Conservation (phyloP, 1,140 invertebrate species). For the Meloidogyne exigua region DNA sequence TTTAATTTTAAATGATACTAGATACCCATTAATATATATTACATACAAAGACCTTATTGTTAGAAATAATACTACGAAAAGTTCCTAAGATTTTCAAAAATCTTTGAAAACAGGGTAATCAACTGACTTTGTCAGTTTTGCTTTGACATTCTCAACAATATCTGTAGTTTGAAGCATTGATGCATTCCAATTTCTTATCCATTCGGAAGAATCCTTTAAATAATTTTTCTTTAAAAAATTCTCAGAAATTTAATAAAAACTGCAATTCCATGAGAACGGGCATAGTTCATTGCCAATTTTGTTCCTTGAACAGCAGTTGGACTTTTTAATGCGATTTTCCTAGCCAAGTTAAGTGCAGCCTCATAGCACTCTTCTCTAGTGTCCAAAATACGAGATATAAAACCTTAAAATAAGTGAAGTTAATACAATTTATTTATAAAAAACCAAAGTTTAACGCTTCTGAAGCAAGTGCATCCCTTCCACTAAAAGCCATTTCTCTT, state of each 20-base stretch:
- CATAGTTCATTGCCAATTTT: constrained; percentile 69
- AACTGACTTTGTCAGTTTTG: constrained; percentile 69
- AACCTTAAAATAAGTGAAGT: constrained; percentile 31
- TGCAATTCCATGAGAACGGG: constrained; percentile 23
- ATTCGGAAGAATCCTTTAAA: constrained; percentile 62
- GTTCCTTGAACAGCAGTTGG: constrained; percentile 88
- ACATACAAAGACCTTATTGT: no score
- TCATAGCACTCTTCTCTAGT: constrained; percentile 31
- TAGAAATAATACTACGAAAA: no score
- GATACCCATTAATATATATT: no score
- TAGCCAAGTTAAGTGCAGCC: constrained; percentile 17
- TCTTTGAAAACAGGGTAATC: neutral
- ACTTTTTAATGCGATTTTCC: constrained; percentile 71
- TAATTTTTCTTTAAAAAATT: constrained; percentile 69
- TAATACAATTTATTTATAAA: neutral
- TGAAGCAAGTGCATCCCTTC: constrained; percentile 75
- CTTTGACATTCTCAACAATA: constrained; percentile 70
- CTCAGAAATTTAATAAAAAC: neutral
- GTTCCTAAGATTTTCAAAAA: no score
- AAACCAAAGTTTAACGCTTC: constrained; percentile 72
- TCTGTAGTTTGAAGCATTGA: constrained; percentile 86
- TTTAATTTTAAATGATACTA: no score
- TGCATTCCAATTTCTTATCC: constrained; percentile 75
- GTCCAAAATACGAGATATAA: constrained; percentile 47
- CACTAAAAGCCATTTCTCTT: constrained; percentile 83